Evolutionary conservation across 2,797 vertebrate species (phyloP).

Genomic region (Dromococcyx pavoninus): DNA sequence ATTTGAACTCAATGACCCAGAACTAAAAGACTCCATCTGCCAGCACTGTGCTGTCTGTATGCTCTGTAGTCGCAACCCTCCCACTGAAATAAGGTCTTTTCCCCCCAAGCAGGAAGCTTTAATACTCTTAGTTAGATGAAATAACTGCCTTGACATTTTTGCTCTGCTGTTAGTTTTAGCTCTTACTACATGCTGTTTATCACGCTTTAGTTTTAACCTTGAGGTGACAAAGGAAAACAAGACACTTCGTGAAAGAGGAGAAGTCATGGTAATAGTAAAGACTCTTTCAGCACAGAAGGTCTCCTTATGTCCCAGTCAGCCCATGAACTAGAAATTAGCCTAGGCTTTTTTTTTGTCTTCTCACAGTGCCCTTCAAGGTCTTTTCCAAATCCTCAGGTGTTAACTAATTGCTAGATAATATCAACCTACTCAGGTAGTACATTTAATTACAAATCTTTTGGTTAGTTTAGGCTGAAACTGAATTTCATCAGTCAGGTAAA

Average conservation of each 20-base stretch:
- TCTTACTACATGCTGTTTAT: not conserved
- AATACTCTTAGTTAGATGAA: not conserved
- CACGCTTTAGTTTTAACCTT: not conserved
- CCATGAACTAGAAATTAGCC: not conserved
- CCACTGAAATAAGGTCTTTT: not conserved
- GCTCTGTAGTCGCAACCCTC: not conserved
- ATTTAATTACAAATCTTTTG: not conserved
- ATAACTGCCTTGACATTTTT: not conserved
- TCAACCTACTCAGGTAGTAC: not conserved
- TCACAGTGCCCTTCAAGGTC: not conserved
- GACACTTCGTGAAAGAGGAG: not conserved
- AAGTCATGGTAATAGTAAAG: not conserved
- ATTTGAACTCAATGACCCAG: conserved; percentile 21
- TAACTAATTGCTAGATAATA: not conserved
- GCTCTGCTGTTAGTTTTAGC: not conserved
- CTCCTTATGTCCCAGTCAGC: not conserved
- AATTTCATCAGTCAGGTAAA: not conserved
- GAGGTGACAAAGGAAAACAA: not conserved
- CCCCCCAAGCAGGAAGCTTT: not conserved
- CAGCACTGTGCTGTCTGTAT: not conserved
- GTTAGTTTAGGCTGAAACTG: not conserved
- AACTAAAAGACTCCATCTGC: conserved; percentile 51
- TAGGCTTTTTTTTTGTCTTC: not conserved
- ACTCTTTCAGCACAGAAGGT: not conserved
- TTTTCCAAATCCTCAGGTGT: not conserved